Evolutionary conservation across 1,140 invertebrate species (phyloP).

Genomic region (Oppia nitens): DNA sequence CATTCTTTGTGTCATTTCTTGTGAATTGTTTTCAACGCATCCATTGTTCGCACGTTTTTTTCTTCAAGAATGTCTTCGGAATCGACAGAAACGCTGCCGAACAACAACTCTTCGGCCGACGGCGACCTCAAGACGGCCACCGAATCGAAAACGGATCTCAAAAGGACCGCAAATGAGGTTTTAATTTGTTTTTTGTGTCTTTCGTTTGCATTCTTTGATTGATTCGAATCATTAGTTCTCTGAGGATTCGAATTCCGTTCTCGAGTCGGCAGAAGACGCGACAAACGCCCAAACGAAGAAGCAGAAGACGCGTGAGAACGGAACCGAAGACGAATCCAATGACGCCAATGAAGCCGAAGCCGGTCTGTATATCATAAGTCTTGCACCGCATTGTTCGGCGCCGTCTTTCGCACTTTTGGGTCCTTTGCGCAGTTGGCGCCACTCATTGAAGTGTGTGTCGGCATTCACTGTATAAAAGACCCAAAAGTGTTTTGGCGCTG

Average conservation of each 20-base stretch:
- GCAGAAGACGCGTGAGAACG: conserved; percentile 6
- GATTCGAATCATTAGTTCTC: conserved; percentile 3
- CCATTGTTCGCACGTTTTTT: background rate
- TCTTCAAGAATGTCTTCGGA: conserved; percentile 3
- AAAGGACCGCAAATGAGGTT: conserved; percentile 12
- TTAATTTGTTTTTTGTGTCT: background rate
- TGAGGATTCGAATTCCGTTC: conserved; percentile 11
- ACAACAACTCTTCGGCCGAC: conserved; percentile 12
- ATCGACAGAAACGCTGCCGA: conserved; percentile 2
- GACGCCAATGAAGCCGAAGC: conserved; percentile 13
- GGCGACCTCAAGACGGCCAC: background rate
- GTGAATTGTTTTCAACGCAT: background rate
- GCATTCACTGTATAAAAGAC: background rate
- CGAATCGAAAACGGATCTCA: conserved; percentile 11
- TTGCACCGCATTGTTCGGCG: background rate
- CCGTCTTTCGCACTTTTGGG: no score
- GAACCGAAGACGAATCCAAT: conserved; percentile 12
- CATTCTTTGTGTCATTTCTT: background rate
- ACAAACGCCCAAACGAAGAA: conserved; percentile 7
- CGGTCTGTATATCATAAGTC: background rate
- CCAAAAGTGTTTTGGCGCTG: background rate
- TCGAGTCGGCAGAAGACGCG: conserved; percentile 7
- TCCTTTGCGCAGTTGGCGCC: background rate
- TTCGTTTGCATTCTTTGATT: background rate
- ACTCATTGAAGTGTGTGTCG: background rate